Evolutionary conservation across 2,888 invertebrate species (phyloP).

Genomic region (Lamproptera curius): DNA sequence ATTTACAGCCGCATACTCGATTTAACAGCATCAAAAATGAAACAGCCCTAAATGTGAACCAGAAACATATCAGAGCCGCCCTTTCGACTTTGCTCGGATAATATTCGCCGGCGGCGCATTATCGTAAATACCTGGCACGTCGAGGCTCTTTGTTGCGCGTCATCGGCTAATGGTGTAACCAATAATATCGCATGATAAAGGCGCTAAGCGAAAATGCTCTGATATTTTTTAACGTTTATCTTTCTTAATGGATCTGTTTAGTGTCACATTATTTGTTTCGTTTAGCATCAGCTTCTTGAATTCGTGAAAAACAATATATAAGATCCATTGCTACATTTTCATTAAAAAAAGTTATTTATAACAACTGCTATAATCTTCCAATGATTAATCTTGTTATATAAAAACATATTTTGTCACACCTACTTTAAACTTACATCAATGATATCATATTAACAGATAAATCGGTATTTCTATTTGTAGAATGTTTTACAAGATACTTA

Average conservation of each 20-base stretch:
- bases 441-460: too few species aligned
- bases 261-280: too few species aligned
- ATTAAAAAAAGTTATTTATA: too few species aligned
- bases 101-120: constrained; percentile 8
- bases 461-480: too few species aligned
- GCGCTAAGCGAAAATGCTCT: background rate
- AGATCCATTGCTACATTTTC: too few species aligned
- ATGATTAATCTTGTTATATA: too few species aligned
- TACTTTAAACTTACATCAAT: too few species aligned
- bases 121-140: constrained; percentile 13
- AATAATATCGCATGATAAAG: constrained; percentile 12
- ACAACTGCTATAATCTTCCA: too few species aligned
- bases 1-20: too few species aligned
- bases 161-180: constrained; percentile 11
- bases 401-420: too few species aligned
- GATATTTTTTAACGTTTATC: background rate
- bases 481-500: too few species aligned
- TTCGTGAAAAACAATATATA: background rate
- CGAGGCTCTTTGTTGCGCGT: constrained; percentile 7
- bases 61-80: background rate
- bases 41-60: background rate
- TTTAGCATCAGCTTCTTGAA: background rate
- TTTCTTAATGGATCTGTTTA: background rate
- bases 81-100: background rate
- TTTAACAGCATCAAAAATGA: too few species aligned